Conservation (phyloP, 2,113 vertebrate species). For the Forbesichthys papilliferus region DNA sequence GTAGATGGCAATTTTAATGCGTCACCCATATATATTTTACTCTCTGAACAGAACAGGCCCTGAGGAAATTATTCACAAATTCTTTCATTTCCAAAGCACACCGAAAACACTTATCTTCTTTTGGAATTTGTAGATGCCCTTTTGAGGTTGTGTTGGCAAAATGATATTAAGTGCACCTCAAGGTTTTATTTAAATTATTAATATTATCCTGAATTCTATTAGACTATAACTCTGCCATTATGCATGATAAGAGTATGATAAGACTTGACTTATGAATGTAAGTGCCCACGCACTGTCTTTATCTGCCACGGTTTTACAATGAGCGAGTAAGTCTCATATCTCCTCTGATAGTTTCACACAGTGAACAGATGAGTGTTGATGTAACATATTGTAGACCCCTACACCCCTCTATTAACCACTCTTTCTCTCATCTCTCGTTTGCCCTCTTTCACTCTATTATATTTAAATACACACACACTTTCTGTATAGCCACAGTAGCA, state of each 20-base stretch:
- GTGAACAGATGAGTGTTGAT: not conserved
- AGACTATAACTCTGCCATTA: slow-evolving; percentile 27
- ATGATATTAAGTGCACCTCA: slow-evolving; percentile 27
- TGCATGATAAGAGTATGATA: slow-evolving; percentile 30
- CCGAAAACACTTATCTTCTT: slow-evolving; percentile 24
- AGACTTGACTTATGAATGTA: slow-evolving; percentile 26
- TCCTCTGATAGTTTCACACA: too few relatives aligned
- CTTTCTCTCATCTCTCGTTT: not conserved
- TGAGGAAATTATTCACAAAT: not conserved
- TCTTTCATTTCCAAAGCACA: slow-evolving; percentile 28
- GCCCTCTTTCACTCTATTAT: not conserved
- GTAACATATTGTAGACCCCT: not conserved
- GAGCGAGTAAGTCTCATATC: not conserved
- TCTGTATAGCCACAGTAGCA: not conserved
- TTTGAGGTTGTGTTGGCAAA: slow-evolving; percentile 33
- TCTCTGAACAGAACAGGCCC: slow-evolving; percentile 28
- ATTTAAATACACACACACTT: not conserved
- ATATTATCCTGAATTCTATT: slow-evolving; percentile 26
- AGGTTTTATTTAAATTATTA: slow-evolving; percentile 13
- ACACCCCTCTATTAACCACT: not conserved
- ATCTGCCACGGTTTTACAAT: not conserved
- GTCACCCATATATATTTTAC: not conserved
- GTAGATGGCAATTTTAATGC: too few relatives aligned
- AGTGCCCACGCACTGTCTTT: slow-evolving; percentile 5
- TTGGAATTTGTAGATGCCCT: slow-evolving; percentile 25